phyloP scores from a whole-genome alignment of 2,888 invertebrate genomes.

The Phymatocera aterrima region DNA sequence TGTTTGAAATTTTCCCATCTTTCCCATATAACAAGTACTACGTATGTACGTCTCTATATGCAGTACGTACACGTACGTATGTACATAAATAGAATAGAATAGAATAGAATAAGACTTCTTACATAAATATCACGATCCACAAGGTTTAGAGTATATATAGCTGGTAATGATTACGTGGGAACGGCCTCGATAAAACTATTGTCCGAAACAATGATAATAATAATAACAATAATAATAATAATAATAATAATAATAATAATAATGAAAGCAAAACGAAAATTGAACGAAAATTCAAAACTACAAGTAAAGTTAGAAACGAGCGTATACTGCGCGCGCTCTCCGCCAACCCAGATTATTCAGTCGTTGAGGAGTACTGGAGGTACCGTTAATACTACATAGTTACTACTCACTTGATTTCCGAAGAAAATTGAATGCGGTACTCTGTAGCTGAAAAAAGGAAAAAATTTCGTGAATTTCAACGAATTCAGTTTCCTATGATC shows the following conservation, averaged over 20 bases:
- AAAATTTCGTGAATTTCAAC: too few relatives aligned
- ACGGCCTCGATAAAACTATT: slow-evolving; percentile 38
- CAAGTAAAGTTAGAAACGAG: slow-evolving; percentile 42
- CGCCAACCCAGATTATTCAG: slow-evolving; percentile 64
- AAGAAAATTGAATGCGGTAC: not conserved
- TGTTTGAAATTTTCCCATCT: not conserved
- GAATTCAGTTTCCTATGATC: too few relatives aligned
- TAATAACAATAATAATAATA: too few relatives aligned
- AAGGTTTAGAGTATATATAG: not conserved
- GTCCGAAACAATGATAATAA: too few relatives aligned
- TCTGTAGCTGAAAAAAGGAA: too few relatives aligned
- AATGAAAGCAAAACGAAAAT: not conserved
- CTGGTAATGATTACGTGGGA: slow-evolving; percentile 34
- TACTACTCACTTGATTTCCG: not conserved
- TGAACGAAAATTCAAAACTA: not conserved
- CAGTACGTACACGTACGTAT: too few relatives aligned
- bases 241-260: too few relatives aligned
- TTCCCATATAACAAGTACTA: not conserved
- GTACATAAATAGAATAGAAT: too few relatives aligned
- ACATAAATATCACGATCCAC: slow-evolving; percentile 3
- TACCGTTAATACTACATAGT: slow-evolving; percentile 62
- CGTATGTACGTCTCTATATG: not conserved
- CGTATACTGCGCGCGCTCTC: slow-evolving; percentile 64
- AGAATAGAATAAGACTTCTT: not conserved
- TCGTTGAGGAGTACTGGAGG: slow-evolving; percentile 39